Evolutionary conservation across 2,888 invertebrate genomes (phyloP).

Genomic region (Apocheima hispidaria): DNA sequence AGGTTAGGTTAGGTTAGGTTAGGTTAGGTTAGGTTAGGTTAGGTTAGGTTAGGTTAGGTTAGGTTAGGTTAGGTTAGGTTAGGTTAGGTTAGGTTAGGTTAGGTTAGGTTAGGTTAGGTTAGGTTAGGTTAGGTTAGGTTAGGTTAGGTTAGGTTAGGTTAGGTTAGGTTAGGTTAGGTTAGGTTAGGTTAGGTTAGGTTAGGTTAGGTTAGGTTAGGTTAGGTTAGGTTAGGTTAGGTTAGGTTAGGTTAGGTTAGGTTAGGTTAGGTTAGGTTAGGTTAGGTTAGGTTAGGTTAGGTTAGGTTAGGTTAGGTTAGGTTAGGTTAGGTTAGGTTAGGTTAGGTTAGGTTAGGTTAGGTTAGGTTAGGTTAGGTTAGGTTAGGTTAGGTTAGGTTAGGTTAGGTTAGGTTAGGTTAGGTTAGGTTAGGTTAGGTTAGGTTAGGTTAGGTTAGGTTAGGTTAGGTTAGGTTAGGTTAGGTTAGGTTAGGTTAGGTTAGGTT

Average conservation of each 20-base stretch:
- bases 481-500: constrained; percentile 41
- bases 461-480: constrained; percentile 38
- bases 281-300: constrained; percentile 33
- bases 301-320: constrained; percentile 45
- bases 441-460: constrained; percentile 43
- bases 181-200: constrained; percentile 43
- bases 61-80: constrained; percentile 4
- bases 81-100: constrained; percentile 4
- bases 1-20: constrained; percentile 42
- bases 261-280: constrained; percentile 9
- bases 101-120: constrained; percentile 17
- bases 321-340: constrained; percentile 44
- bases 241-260: constrained; percentile 10
- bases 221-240: constrained; percentile 43
- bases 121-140: constrained; percentile 40
- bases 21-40: constrained; percentile 44
- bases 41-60: constrained; percentile 21
- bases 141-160: constrained; percentile 26
- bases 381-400: constrained; percentile 37
- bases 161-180: background rate
- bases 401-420: constrained; percentile 43
- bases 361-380: constrained; percentile 43
- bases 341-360: constrained; percentile 43
- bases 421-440: constrained; percentile 36
- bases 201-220: constrained; percentile 42